phyloP scores from a whole-genome alignment of 2,797 vertebrate genomes.

The Bufotes viridis region DNA sequence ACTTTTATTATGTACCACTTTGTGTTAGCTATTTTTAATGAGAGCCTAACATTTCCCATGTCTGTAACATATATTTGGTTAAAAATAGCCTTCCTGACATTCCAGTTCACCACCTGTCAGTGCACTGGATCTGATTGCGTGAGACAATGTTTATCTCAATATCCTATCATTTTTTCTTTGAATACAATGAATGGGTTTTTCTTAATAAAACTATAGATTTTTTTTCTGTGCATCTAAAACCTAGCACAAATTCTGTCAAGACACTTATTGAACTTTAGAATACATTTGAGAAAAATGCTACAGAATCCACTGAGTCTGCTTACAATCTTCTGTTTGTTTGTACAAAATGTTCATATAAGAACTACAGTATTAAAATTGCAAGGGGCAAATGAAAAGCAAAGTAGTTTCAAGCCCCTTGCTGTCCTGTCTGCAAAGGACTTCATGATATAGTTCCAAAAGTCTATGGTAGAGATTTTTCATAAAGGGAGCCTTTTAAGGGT shows the following conservation, averaged over 20 bases:
- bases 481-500: too few species aligned
- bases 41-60: neutral
- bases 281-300: neutral
- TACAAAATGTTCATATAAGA: neutral
- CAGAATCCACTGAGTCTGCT: neutral
- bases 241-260: neutral
- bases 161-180: neutral
- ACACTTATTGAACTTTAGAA: neutral
- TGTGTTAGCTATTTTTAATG: neutral
- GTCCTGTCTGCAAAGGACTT: neutral
- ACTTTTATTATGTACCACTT: neutral
- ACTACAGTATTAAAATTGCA: neutral
- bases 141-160: constrained; percentile 42
- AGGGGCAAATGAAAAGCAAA: neutral
- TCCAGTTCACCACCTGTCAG: constrained; percentile 16
- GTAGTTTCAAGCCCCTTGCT: neutral
- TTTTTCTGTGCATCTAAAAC: neutral
- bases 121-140: constrained; percentile 33
- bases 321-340: neutral
- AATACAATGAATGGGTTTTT: constrained; percentile 2
- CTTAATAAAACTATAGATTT: constrained; percentile 9
- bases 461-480: too few species aligned
- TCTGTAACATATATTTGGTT: neutral
- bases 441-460: neutral
- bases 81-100: neutral